phyloP scores from a whole-genome alignment of 2,888 invertebrate species.

The Eupithecia tripunctaria region DNA sequence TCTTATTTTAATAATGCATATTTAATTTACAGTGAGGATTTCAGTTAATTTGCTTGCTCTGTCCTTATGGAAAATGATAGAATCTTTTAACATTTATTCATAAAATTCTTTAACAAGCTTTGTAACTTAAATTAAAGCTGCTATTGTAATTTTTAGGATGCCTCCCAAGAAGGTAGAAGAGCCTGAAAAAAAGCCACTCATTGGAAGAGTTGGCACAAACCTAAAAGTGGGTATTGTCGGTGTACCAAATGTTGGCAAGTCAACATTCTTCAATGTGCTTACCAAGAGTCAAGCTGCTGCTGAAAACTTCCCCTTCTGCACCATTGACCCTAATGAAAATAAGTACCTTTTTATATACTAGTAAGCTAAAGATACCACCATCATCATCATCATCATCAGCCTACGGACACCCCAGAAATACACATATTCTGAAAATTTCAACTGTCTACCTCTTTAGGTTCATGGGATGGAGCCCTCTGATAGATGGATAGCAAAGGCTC shows the following conservation, averaged over 20 bases:
- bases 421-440: too few relatives aligned
- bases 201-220: conserved; percentile 98
- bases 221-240: conserved; percentile 98
- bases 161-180: conserved; percentile 96
- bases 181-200: conserved; percentile 94
- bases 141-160: conserved; percentile 81
- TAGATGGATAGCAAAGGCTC: too few relatives aligned
- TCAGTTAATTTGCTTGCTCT: not conserved
- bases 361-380: not conserved
- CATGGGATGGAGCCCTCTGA: too few relatives aligned
- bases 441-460: too few relatives aligned
- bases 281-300: conserved; percentile 99
- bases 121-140: not conserved
- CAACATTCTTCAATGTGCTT: conserved; percentile 99
- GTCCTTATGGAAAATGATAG: not conserved
- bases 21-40: not conserved
- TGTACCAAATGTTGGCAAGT: conserved; percentile 99
- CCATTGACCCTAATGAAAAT: conserved; percentile 99
- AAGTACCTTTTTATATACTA: conserved; percentile 87
- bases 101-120: not conserved
- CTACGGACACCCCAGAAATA: too few relatives aligned
- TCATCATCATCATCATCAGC: too few relatives aligned
- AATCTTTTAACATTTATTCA: not conserved
- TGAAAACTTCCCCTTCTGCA: conserved; percentile 99
- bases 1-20: not conserved